These are phyloP conservation scores for Misgurnus anguillicaudatus DNA, from an alignment of 2,113 vertebrate genomes.

Conservation along the genomic window DNA sequence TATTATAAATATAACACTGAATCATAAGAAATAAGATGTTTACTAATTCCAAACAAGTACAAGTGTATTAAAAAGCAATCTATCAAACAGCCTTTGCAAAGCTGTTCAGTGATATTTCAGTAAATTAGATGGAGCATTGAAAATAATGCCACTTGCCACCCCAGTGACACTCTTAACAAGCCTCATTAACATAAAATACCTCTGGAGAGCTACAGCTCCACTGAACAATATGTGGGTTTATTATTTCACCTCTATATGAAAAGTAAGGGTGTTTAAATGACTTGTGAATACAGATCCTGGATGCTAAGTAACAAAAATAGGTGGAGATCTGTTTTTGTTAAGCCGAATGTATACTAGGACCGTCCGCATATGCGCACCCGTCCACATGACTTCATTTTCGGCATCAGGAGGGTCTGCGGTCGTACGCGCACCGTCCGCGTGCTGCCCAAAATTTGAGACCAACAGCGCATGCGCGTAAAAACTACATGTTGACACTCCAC, in stretches of 20 bases:
- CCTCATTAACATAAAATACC: conserved; percentile 47
- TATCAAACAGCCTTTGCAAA: conserved; percentile 21
- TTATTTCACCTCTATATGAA: conserved; percentile 31
- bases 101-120: conserved; percentile 30
- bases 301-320: conserved; percentile 26
- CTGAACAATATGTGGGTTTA: conserved; percentile 33
- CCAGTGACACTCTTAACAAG: conserved; percentile 28
- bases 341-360: too few relatives aligned
- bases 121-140: conserved; percentile 32
- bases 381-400: too few relatives aligned
- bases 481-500: too few relatives aligned
- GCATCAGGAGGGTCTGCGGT: too few relatives aligned
- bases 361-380: too few relatives aligned
- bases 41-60: conserved; percentile 16
- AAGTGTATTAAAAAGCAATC: conserved; percentile 35
- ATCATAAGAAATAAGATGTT: conserved; percentile 15
- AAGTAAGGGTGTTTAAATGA: conserved; percentile 21
- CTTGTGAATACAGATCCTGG: conserved; percentile 6
- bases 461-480: too few relatives aligned
- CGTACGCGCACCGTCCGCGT: too few relatives aligned
- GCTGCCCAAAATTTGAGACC: too few relatives aligned
- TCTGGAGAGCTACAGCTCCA: conserved; percentile 1
- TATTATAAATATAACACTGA: neutral
- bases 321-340: conserved; percentile 1
- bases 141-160: conserved; percentile 35